Conservation (phyloP, 1,140 invertebrate genomes). For the Caenorhabditis inopinata region DNA sequence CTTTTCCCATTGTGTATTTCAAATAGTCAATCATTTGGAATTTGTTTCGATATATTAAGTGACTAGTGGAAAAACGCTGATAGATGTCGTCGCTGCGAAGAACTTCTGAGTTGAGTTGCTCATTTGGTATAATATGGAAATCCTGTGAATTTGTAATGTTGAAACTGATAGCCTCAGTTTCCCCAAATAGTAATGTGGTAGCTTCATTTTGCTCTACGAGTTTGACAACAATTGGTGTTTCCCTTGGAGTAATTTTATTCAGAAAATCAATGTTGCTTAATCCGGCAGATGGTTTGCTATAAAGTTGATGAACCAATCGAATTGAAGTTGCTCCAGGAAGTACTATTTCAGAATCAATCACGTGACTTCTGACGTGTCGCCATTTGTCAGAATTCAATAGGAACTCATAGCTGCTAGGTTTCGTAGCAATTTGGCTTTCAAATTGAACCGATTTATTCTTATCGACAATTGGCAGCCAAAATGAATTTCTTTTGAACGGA, state of each 20-base stretch:
- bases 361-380: constrained; percentile 32
- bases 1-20: neutral
- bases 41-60: constrained; percentile 12
- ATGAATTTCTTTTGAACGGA: constrained; percentile 34
- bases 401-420: neutral
- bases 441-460: neutral
- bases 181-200: neutral
- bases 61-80: constrained; percentile 21
- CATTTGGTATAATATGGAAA: neutral
- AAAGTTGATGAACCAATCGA: constrained; percentile 4
- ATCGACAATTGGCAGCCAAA: constrained; percentile 17
- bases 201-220: neutral
- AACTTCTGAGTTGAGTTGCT: neutral
- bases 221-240: neutral
- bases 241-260: neutral
- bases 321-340: constrained; percentile 42
- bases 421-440: neutral
- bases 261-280: constrained; percentile 39
- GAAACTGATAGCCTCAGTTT: constrained; percentile 21
- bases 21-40: constrained; percentile 27
- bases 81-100: constrained; percentile 1
- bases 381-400: constrained; percentile 10
- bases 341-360: constrained; percentile 26
- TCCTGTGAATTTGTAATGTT: neutral
- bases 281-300: neutral